Evolutionary conservation across 2,113 vertebrate genomes (phyloP), one percentile per base, ranked within the genome.

Genomic region (Nothocercus julius): DNA sequence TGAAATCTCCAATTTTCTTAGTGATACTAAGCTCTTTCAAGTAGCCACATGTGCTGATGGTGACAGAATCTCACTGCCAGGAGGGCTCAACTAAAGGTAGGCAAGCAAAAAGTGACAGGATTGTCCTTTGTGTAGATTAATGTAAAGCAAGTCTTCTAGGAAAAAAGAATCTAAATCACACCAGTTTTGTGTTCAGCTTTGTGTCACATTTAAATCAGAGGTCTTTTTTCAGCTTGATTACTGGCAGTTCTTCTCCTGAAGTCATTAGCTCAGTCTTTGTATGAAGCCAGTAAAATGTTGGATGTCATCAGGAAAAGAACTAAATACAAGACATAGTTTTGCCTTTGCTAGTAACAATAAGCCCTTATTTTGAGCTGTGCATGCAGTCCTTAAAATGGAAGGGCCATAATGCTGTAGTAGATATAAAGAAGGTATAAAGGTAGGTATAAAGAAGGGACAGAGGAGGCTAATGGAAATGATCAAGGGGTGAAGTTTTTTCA

Each of bases 31-130:
- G 32, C 25, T 86, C 56, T 83, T 85, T 90, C 40, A 38, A 36
- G 44, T 32, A 82, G 63, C 49, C 44, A 89, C 36, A 93, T 83
- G 68, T 95, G 90, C 96, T 96, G 92, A 91, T 59, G 40, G 13
- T 61, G 45, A 61, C 40, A 88, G 91, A 88, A 84, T 64, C 21
- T 81, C 12, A 12, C 24, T 58, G 79, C 47, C 7, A 59, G 61
- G 21, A 77, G 51, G 36, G 45, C 21, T 84, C 10, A 13, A 4
- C 32, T 75, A 28, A 63, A 76, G 38, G 5, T 9, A 73, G 72
- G 21, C 32, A 49, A 62, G 47, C 89, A 38, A 58, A 93, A 94
- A 72, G n/a, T 49, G n/a, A 18, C 54, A 80, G 86, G 28, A 76
- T 77, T 42, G 82, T 72, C 36, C 61, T 32, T 63, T 22, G 24